phyloP scores from a whole-genome alignment of 2,113 vertebrate species.

The Pipa parva region DNA sequence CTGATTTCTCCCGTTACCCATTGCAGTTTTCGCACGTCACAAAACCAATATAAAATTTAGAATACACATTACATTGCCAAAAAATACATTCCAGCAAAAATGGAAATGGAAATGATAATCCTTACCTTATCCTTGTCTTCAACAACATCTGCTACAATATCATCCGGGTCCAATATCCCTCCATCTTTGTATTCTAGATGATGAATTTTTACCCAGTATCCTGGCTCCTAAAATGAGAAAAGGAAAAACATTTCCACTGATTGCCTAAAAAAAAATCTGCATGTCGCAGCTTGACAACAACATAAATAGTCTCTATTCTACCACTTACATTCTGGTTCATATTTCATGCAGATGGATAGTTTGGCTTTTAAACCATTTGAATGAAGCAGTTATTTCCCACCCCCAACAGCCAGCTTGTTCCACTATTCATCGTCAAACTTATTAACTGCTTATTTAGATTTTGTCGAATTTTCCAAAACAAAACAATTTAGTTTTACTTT shows the following conservation, averaged over 20 bases:
- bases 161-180: slow-evolving; percentile 95
- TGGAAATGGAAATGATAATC: no score
- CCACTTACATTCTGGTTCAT: neutral
- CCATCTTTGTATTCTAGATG: slow-evolving; percentile 95
- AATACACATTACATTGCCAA: no score
- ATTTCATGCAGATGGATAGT: neutral
- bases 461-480: no score
- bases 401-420: no score
- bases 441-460: no score
- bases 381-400: no score
- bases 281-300: neutral
- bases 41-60: no score
- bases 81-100: no score
- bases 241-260: neutral
- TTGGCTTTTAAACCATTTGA: neutral
- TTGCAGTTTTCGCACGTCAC: no score
- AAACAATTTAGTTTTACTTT: no score
- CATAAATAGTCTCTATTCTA: neutral
- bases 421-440: no score
- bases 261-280: neutral
- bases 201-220: slow-evolving; percentile 87
- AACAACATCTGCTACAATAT: slow-evolving; percentile 87
- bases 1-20: no score
- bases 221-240: slow-evolving; percentile 69
- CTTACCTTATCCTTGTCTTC: slow-evolving; percentile 98